These are phyloP conservation scores for Hipposideros larvatus DNA, from an alignment of 2,797 vertebrate genomes.

Conservation along the genomic window DNA sequence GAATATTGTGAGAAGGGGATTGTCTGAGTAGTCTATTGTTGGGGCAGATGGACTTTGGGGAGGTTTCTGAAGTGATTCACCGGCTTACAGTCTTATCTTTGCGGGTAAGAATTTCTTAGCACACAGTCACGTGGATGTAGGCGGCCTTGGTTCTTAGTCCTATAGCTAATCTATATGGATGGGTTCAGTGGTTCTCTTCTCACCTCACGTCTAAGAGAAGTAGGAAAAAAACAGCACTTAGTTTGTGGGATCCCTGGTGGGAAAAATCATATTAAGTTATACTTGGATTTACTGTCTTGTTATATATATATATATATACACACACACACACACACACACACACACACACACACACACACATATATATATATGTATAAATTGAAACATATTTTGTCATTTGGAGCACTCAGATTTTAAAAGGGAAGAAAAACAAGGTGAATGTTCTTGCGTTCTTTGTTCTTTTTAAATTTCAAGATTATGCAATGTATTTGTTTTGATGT, in stretches of 20 bases:
- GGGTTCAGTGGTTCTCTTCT: neutral
- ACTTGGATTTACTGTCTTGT: neutral
- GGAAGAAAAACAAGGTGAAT: slow-evolving; percentile 8
- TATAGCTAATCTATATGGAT: neutral
- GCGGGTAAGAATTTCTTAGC: slow-evolving; percentile 40
- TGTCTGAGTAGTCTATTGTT: neutral
- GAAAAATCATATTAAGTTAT: neutral
- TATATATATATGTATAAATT: neutral
- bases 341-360: no score
- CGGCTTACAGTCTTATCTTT: slow-evolving; percentile 46
- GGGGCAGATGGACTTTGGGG: neutral
- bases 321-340: no score
- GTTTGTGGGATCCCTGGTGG: neutral
- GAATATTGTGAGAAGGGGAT: neutral
- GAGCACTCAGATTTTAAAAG: slow-evolving; percentile 6
- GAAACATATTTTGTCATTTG: slow-evolving; percentile 41
- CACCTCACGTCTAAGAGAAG: neutral
- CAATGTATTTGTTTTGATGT: neutral
- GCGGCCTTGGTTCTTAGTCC: neutral
- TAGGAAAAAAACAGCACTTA: neutral
- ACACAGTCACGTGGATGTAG: neutral
- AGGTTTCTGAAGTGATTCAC: slow-evolving; percentile 25
- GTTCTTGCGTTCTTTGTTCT: neutral
- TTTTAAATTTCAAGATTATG: slow-evolving; percentile 16
- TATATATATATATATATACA: neutral